Conservation (phyloP, 23 tunicate genomes). For the Ciona savignyi region DNA sequence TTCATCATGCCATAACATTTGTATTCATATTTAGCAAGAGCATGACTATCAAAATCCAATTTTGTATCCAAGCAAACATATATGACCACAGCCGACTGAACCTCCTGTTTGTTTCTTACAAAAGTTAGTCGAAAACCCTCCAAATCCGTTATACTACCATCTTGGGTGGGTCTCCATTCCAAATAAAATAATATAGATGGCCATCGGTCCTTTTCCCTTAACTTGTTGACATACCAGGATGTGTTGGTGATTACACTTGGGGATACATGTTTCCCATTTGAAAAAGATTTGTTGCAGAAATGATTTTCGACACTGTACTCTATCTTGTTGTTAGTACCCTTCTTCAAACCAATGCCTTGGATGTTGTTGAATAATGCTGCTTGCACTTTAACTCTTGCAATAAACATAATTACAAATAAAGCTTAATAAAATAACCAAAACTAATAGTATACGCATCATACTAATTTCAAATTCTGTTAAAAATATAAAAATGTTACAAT, state of each 20-base stretch:
- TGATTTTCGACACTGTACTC: background rate
- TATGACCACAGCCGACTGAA: background rate
- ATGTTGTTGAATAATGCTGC: background rate
- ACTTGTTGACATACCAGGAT: background rate
- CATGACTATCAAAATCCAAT: background rate
- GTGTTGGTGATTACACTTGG: background rate
- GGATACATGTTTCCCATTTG: background rate
- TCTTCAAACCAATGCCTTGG: background rate
- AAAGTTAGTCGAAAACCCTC: background rate
- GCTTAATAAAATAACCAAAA: background rate
- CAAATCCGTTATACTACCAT: background rate
- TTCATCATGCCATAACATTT: background rate
- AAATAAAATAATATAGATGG: background rate
- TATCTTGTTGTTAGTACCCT: background rate
- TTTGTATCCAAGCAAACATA: background rate
- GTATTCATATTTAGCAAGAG: background rate
- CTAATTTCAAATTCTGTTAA: too few species aligned
- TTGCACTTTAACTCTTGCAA: background rate
- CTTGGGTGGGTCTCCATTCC: background rate
- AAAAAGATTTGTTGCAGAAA: background rate
- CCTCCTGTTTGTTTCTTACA: background rate
- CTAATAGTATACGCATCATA: too few species aligned
- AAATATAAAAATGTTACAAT: too few species aligned
- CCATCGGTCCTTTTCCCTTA: background rate
- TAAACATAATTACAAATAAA: background rate